Conservation (phyloP, 2,888 invertebrate species). For the Stratiomys singularior region DNA sequence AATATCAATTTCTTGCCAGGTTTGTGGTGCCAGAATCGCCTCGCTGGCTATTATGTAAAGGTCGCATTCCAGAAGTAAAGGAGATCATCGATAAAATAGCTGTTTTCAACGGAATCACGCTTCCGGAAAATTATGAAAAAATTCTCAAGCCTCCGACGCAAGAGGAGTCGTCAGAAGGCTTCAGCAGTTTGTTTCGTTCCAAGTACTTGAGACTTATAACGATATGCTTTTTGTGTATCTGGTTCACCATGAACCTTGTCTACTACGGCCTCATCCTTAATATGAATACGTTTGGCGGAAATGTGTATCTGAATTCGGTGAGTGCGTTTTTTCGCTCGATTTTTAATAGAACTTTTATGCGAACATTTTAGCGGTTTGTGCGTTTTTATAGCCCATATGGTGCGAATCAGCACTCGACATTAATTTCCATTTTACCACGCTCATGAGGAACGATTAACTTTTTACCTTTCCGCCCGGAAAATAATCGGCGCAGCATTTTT, state of each 20-base stretch:
- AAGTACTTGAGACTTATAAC: slow-evolving; percentile 74
- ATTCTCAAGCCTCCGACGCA: slow-evolving; percentile 69
- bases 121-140: slow-evolving; percentile 77
- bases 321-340: slow-evolving; percentile 55
- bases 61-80: slow-evolving; percentile 76
- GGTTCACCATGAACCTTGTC: slow-evolving; percentile 76
- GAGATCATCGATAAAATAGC: slow-evolving; percentile 74
- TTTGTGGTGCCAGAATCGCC: slow-evolving; percentile 84
- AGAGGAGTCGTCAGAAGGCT: slow-evolving; percentile 68
- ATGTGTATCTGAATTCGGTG: slow-evolving; percentile 79
- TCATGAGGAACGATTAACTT: too few species aligned
- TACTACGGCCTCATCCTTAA: slow-evolving; percentile 73
- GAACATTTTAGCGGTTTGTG: too few species aligned
- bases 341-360: too few species aligned
- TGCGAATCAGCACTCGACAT: too few species aligned
- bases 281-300: slow-evolving; percentile 78
- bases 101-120: slow-evolving; percentile 71
- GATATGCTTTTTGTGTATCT: slow-evolving; percentile 76
- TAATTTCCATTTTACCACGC: too few species aligned
- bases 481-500: too few species aligned
- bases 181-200: slow-evolving; percentile 75
- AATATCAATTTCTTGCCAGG: slow-evolving; percentile 65
- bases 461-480: too few species aligned
- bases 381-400: too few species aligned
- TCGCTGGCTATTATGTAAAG: slow-evolving; percentile 79